Evolutionary conservation across 2,113 vertebrate genomes (phyloP).

Genomic region (Candoia aspera): DNA sequence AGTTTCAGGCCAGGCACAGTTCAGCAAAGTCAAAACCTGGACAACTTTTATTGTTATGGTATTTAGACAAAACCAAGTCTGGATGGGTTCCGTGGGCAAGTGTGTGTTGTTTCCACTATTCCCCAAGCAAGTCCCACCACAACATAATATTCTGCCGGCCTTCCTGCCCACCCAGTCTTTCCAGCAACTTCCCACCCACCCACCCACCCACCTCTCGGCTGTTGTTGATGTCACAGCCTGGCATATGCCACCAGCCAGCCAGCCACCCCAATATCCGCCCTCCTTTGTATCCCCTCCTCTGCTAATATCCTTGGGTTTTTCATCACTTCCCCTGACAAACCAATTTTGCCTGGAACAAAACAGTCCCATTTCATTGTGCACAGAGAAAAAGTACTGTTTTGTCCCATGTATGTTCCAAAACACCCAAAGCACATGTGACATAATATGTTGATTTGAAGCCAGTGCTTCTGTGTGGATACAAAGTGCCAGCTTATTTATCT

Average conservation of each 20-base stretch:
- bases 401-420: background rate
- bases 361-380: background rate
- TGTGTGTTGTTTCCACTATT: background rate
- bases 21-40: background rate
- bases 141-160: background rate
- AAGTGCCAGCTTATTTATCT: background rate
- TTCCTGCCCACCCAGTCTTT: background rate
- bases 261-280: background rate
- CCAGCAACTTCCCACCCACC: background rate
- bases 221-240: background rate
- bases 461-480: background rate
- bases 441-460: background rate
- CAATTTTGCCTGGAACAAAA: background rate
- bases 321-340: background rate
- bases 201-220: background rate
- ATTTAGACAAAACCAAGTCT: background rate
- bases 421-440: background rate
- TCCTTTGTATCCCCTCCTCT: background rate
- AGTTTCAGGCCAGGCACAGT: background rate
- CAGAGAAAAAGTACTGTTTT: background rate
- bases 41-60: background rate
- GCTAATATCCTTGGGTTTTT: background rate
- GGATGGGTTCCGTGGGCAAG: background rate
- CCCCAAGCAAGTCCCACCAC: background rate
- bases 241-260: background rate